Conservation (phyloP, 2,888 invertebrate genomes). For the Dicycla oo region DNA sequence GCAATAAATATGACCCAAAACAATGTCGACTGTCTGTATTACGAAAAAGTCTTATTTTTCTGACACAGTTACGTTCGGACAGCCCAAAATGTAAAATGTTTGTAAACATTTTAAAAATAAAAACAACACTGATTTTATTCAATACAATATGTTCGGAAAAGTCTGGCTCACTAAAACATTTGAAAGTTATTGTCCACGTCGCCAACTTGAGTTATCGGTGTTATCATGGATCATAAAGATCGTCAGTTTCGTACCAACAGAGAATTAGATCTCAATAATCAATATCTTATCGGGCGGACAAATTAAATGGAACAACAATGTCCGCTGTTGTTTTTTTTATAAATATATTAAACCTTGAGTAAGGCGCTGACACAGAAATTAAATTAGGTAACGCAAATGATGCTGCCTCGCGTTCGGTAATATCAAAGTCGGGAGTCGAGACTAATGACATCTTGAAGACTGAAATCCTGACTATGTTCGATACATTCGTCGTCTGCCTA, state of each 20-base stretch:
- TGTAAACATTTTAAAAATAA: constrained; percentile 42
- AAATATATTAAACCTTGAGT: constrained; percentile 22
- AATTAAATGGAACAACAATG: constrained; percentile 67
- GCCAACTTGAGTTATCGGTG: constrained; percentile 53
- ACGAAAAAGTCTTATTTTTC: constrained; percentile 14
- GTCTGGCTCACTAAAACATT: constrained; percentile 17
- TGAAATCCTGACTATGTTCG: constrained; percentile 17
- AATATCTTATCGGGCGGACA: constrained; percentile 70
- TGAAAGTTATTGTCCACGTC: constrained; percentile 60
- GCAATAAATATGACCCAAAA: constrained; percentile 23
- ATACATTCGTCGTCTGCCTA: constrained; percentile 14
- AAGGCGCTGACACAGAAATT: constrained; percentile 50
- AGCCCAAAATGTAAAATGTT: too few relatives aligned
- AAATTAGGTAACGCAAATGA: constrained; percentile 54
- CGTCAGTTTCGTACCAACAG: constrained; percentile 67
- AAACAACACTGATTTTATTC: constrained; percentile 3
- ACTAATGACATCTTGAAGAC: constrained; percentile 34
- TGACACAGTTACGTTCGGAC: constrained; percentile 28
- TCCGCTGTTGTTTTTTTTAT: constrained; percentile 56
- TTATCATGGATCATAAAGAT: constrained; percentile 66
- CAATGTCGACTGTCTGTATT: neutral
- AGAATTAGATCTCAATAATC: constrained; percentile 69
- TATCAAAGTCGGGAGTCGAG: constrained; percentile 16
- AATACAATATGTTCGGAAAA: constrained; percentile 2
- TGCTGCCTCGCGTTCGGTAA: constrained; percentile 31